Evolutionary conservation across 2,888 invertebrate species (phyloP).

Genomic region (Microctonus brassicae): DNA sequence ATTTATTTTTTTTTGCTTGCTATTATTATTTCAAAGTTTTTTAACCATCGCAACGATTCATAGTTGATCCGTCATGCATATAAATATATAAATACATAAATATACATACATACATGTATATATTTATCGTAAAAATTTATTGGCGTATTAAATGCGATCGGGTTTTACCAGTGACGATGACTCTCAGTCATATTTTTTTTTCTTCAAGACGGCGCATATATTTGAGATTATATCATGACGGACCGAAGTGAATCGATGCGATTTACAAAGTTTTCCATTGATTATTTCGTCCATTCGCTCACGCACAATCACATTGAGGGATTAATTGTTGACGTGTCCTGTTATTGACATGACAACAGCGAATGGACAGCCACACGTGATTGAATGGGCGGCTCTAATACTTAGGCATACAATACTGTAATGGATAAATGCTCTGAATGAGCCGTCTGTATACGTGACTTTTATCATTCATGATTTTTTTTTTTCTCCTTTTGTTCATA

Average conservation of each 20-base stretch:
- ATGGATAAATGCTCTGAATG: constrained; percentile 58
- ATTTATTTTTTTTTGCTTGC: constrained; percentile 10
- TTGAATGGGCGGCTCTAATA: constrained; percentile 55
- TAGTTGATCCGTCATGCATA: constrained; percentile 17
- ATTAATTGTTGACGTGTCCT: constrained; percentile 9
- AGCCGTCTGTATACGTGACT: constrained; percentile 43
- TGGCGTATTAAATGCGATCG: neutral
- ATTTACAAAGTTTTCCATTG: constrained; percentile 26
- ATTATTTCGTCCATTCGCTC: constrained; percentile 13
- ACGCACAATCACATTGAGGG: constrained; percentile 28
- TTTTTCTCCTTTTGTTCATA: constrained; percentile 32
- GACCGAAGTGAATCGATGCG: constrained; percentile 38
- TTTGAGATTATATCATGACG: constrained; percentile 24
- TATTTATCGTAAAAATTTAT: constrained; percentile 8
- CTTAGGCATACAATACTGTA: constrained; percentile 65
- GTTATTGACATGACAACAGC: constrained; percentile 26
- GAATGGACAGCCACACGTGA: constrained; percentile 52
- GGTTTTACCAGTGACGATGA: constrained; percentile 16
- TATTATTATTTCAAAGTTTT: constrained; percentile 20
- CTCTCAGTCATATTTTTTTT: constrained; percentile 27
- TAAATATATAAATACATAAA: neutral
- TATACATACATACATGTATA: no score
- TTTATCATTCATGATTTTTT: constrained; percentile 1
- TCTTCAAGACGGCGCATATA: constrained; percentile 16
- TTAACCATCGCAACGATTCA: constrained; percentile 13